These are phyloP conservation scores for Perizoma affinitatum DNA, from an alignment of 2,888 invertebrate genomes.

Conservation along the genomic window DNA sequence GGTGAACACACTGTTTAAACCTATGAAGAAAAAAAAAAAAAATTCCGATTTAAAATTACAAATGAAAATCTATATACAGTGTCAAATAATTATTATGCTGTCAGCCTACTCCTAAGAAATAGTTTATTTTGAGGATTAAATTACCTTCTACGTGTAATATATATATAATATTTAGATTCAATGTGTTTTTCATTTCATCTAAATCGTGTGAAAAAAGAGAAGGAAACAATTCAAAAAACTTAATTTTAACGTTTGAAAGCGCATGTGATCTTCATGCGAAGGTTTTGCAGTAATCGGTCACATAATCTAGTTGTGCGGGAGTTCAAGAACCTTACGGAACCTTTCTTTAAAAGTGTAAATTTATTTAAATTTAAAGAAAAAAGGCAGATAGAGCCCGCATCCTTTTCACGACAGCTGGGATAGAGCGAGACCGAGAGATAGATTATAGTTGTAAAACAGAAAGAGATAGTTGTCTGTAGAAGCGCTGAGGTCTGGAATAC, in stretches of 20 bases:
- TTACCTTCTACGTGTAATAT: too few relatives aligned
- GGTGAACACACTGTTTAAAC: too few relatives aligned
- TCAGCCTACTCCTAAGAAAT: too few relatives aligned
- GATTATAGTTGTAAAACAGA: slow-evolving; percentile 30
- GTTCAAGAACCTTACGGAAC: slow-evolving; percentile 62
- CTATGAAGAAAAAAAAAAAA: too few relatives aligned
- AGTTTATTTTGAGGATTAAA: too few relatives aligned
- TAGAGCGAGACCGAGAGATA: slow-evolving; percentile 41
- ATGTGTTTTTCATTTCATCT: too few relatives aligned
- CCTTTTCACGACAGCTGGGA: slow-evolving; percentile 58
- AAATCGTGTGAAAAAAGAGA: too few relatives aligned
- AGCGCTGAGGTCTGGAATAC: slow-evolving; percentile 42
- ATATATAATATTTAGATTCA: too few relatives aligned
- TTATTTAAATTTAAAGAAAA: slow-evolving; percentile 77
- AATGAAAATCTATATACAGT: too few relatives aligned
- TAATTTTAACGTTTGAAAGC: slow-evolving; percentile 5
- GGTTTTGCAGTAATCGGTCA: slow-evolving; percentile 18
- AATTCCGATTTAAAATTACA: too few relatives aligned
- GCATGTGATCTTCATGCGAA: slow-evolving; percentile 12
- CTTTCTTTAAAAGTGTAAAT: slow-evolving; percentile 80
- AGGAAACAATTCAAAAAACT: too few relatives aligned
- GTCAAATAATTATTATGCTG: too few relatives aligned
- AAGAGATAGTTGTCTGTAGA: slow-evolving; percentile 36
- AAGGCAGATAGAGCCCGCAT: slow-evolving; percentile 66
- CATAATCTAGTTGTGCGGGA: slow-evolving; percentile 45